These are phyloP conservation scores for Drosophila malerkotliana DNA, from an alignment of 1,140 invertebrate genomes.

Conservation along the genomic window DNA sequence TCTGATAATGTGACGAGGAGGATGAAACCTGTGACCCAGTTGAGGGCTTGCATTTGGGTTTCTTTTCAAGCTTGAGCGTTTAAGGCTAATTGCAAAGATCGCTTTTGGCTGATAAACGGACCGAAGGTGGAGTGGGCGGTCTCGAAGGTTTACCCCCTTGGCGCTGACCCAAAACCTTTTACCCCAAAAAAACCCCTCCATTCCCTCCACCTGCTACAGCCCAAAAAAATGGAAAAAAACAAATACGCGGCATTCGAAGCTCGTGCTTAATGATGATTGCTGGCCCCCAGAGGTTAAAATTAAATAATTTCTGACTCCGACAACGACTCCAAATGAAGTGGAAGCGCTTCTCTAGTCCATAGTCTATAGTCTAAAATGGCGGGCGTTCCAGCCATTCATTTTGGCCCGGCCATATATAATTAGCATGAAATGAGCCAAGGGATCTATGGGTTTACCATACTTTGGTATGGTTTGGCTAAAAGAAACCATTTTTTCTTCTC, in stretches of 20 bases:
- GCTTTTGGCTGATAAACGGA: conserved; percentile 74
- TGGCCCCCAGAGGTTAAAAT: conserved; percentile 80
- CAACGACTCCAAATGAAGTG: conserved; percentile 56
- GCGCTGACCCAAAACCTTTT: conserved; percentile 78
- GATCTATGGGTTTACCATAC: conserved; percentile 56
- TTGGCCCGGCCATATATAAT: conserved; percentile 64
- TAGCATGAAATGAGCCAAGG: conserved; percentile 80
- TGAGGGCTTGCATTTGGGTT: conserved; percentile 11
- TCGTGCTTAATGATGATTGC: conserved; percentile 81
- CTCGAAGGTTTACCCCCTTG: conserved; percentile 53
- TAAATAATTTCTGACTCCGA: conserved; percentile 74
- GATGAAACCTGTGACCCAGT: conserved; percentile 34
- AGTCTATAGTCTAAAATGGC: conserved; percentile 67
- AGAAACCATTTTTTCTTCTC: conserved; percentile 42
- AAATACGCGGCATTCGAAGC: conserved; percentile 61
- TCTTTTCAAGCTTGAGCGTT: conserved; percentile 48
- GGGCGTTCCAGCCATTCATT: conserved; percentile 68
- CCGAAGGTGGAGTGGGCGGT: conserved; percentile 51
- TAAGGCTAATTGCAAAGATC: conserved; percentile 82
- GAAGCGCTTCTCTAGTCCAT: conserved; percentile 33
- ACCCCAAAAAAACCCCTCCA: conserved; percentile 6
- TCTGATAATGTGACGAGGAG: conserved; percentile 73
- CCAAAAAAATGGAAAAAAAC: conserved; percentile 28
- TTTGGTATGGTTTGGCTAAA: conserved; percentile 50
- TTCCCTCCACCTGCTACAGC: conserved; percentile 2